Percentiles rank a stretch among this genome's conserved stretches.
phyloP scores from a whole-genome alignment of 2,888 invertebrate species.

The Cephus spinipes region DNA sequence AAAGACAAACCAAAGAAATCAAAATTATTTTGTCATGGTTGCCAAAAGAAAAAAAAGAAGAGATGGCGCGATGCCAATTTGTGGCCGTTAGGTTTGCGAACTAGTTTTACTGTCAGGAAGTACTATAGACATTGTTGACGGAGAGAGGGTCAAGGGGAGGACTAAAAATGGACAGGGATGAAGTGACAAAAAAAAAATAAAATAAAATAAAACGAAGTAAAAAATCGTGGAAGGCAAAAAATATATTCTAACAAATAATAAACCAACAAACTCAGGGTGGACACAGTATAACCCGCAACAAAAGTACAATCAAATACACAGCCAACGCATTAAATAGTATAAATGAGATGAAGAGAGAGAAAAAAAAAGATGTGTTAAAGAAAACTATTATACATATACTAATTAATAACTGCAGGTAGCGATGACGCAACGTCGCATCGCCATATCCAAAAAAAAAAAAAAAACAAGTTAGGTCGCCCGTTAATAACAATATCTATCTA shows the following conservation, averaged over 20 bases:
- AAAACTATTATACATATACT: not conserved
- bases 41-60: not conserved
- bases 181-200: not conserved
- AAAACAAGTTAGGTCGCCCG: too few relatives aligned
- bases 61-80: not conserved
- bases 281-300: slow-evolving; percentile 63
- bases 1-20: not conserved
- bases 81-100: not conserved
- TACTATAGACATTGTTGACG: not conserved
- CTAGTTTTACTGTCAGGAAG: not conserved
- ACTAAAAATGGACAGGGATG: not conserved
- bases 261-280: slow-evolving; percentile 62
- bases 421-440: not conserved
- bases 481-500: too few relatives aligned
- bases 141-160: not conserved
- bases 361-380: slow-evolving; percentile 28
- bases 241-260: slow-evolving; percentile 22
- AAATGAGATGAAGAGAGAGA: slow-evolving; percentile 31
- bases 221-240: not conserved
- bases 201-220: not conserved
- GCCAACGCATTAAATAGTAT: slow-evolving; percentile 59
- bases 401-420: not conserved
- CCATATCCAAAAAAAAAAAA: not conserved
- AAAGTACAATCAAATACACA: slow-evolving; percentile 67
- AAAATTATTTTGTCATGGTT: not conserved